Base-by-base conservation (phyloP, 2,888 invertebrate species). In the Salticus scenicus region DNA sequence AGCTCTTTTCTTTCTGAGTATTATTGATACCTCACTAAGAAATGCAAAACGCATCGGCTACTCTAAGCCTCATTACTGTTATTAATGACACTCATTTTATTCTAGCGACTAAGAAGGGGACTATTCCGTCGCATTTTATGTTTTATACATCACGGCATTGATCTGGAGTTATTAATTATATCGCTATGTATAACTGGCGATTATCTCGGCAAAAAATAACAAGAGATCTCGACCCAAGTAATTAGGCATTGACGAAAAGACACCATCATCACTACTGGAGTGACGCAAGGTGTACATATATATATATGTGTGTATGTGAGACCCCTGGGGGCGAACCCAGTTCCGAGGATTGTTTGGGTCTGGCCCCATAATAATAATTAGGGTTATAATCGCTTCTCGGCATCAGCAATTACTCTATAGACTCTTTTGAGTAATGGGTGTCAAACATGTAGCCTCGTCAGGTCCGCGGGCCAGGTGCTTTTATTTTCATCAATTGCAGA, bases 371-470 rank as follows among this genome's bases (percentile, higher is more conserved):
- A 82, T 77, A 77, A 77, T 83, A 83, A 83, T 83, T 83, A 83
- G 72, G 67, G 83, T 57, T 31, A 51, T 83, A 83, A 83, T 83
- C 83, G 77, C 37, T 66, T 42, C 72, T 57, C 77, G 51, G 57
- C 83, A 83, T 83, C 83, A 83, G 77, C 83, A 83, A 83, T 83
- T 83, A 83, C 83, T 83, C 77, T 77, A 83, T 83, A 37, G 76
- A 71, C 64, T 20, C 47, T 76, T 82, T 72, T 76, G 83, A 83
- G 77, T 83, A 77, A 83, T 83, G 77, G 77, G 83, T 83, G 83
- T 77, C 83, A 71, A 81, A 75, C 80, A 75, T 75, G 76, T 71
- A 51, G 76, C 76, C 82, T 57, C 57, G 24, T 57, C 57, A 57
- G 24, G 12, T 57, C 57, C 57, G 24, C 5, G 57, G 57, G 24